A percentile compares a stretch with the other conserved stretches of the same genome.
Evolutionary conservation across 2,797 vertebrate genomes (phyloP).

Genomic region (Columba guinea): DNA sequence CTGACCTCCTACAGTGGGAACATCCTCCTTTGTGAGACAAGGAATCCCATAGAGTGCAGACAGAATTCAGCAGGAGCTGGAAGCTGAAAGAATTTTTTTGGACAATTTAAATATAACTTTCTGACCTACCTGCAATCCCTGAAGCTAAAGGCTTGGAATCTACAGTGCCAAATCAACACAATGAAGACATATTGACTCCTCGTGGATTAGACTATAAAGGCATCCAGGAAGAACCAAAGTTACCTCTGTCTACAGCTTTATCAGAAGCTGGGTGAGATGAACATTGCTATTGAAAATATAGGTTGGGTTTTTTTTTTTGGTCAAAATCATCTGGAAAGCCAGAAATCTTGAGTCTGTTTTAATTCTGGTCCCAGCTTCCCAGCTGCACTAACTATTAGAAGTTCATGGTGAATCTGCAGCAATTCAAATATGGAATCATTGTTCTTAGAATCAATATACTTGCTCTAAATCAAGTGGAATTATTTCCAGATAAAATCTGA

Average conservation of each 20-base stretch:
- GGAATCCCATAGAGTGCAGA: neutral
- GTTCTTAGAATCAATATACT: neutral
- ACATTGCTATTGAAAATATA: neutral
- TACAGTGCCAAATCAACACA: neutral
- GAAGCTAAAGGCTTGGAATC: neutral
- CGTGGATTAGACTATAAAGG: neutral
- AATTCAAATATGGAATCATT: neutral
- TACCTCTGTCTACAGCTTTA: neutral
- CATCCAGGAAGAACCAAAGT: neutral
- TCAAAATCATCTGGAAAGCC: neutral
- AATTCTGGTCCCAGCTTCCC: neutral
- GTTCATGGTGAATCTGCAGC: neutral
- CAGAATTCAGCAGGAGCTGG: neutral
- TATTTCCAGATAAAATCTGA: neutral
- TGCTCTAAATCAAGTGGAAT: neutral
- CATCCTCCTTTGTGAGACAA: neutral
- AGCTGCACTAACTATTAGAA: neutral
- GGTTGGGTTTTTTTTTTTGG: fast-evolving
- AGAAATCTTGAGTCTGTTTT: neutral
- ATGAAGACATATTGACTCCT: neutral
- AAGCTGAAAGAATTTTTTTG: neutral
- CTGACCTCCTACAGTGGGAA: neutral
- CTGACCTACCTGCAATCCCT: neutral
- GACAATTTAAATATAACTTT: neutral
- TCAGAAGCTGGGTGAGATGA: neutral